Evolutionary conservation across 2,888 invertebrate species (phyloP).

Genomic region (Cephus pygmeus): DNA sequence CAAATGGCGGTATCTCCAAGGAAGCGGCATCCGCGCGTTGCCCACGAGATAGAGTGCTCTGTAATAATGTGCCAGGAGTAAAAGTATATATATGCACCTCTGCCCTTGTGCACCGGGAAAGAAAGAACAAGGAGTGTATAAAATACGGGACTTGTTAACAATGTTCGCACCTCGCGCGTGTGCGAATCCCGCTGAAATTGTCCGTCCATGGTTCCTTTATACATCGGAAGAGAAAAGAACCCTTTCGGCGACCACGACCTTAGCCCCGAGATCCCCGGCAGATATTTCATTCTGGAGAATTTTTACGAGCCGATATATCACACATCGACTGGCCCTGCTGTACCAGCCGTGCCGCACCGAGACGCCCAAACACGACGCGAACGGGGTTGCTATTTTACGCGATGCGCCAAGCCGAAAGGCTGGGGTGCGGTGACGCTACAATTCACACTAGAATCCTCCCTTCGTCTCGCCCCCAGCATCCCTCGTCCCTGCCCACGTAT

Average conservation of each 20-base stretch:
- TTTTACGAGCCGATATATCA: constrained; percentile 67
- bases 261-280: constrained; percentile 60
- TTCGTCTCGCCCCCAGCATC: neutral
- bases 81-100: constrained; percentile 43
- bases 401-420: constrained; percentile 26
- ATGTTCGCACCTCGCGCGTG: constrained; percentile 61
- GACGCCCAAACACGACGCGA: constrained; percentile 26
- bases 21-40: neutral
- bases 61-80: constrained; percentile 29
- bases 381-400: constrained; percentile 3
- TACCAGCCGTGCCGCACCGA: constrained; percentile 31
- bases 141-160: constrained; percentile 65
- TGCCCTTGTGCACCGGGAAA: constrained; percentile 31
- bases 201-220: neutral
- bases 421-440: constrained; percentile 1
- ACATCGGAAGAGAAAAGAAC: constrained; percentile 15
- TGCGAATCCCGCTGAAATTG: constrained; percentile 13
- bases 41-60: constrained; percentile 39
- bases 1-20: constrained; percentile 16
- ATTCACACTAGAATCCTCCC: neutral
- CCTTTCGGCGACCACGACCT: constrained; percentile 65
- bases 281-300: constrained; percentile 65
- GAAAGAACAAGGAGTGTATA: constrained; percentile 49
- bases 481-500: neutral
- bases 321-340: constrained; percentile 51